Percentiles rank a stretch among this genome's conserved stretches.
Evolutionary conservation across 2,888 invertebrate genomes (phyloP).

Genomic region (Hemicrepidius hirtus): DNA sequence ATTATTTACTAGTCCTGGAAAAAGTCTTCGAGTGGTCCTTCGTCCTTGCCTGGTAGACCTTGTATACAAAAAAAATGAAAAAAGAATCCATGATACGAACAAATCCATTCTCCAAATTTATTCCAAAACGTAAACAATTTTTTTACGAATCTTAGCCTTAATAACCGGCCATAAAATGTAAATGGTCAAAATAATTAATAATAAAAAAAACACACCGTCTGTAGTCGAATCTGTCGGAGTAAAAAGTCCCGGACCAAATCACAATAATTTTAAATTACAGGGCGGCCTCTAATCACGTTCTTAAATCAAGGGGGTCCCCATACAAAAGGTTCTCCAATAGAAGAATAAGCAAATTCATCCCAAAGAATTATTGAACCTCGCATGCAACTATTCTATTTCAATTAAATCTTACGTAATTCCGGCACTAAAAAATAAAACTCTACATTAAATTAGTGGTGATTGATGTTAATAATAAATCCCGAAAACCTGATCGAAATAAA

Average conservation of each 20-base stretch:
- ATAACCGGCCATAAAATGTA: neutral
- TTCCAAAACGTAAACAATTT: too few relatives aligned
- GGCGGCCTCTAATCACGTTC: slow-evolving; percentile 39
- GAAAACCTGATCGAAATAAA: slow-evolving; percentile 6
- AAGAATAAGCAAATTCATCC: slow-evolving; percentile 22
- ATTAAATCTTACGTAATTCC: slow-evolving; percentile 25
- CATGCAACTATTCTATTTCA: slow-evolving; percentile 5
- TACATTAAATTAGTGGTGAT: slow-evolving; percentile 3
- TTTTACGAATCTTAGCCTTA: neutral
- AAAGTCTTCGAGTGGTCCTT: too few relatives aligned
- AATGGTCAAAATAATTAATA: slow-evolving; percentile 19
- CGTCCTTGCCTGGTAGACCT: too few relatives aligned
- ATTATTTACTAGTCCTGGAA: too few relatives aligned
- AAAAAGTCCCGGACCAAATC: slow-evolving; percentile 22
- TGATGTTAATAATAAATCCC: slow-evolving; percentile 13
- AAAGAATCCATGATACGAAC: too few relatives aligned
- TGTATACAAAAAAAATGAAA: too few relatives aligned
- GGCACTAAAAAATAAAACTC: slow-evolving; percentile 2
- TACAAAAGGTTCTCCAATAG: slow-evolving; percentile 17
- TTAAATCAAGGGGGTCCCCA: slow-evolving; percentile 33
- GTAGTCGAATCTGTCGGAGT: neutral
- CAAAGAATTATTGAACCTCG: neutral
- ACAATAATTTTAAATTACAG: slow-evolving; percentile 37
- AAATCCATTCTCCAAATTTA: too few relatives aligned
- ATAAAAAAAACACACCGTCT: neutral